phyloP scores from a whole-genome alignment of 2,113 vertebrate genomes.

The Uria aalge region DNA sequence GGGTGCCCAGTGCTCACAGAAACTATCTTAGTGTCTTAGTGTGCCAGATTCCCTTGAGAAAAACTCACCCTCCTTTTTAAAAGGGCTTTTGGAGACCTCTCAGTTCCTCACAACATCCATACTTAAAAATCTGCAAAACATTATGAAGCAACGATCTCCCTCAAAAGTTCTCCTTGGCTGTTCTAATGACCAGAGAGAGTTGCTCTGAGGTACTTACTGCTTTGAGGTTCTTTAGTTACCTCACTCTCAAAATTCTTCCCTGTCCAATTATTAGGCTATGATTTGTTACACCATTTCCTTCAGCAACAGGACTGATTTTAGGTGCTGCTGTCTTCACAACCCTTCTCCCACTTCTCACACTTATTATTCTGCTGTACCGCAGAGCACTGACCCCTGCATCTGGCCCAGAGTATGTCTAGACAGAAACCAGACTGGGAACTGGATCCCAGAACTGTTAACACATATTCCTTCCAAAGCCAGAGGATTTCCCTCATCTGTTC shows the following conservation, averaged over 20 bases:
- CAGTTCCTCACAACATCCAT: not conserved
- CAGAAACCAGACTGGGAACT: not conserved
- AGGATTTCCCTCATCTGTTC: not conserved
- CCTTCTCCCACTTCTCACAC: not conserved
- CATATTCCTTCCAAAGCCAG: not conserved
- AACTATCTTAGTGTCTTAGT: not conserved
- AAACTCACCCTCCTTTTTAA: not conserved
- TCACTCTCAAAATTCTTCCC: not conserved
- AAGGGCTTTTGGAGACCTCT: not conserved
- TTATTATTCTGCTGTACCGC: not conserved
- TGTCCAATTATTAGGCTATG: not conserved
- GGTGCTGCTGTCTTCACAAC: not conserved
- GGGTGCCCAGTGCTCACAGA: not conserved
- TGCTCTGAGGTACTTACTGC: not conserved
- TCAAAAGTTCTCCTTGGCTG: not conserved
- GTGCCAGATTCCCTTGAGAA: not conserved
- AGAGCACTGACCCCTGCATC: not conserved
- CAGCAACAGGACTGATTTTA: not conserved
- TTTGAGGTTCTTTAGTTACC: not conserved
- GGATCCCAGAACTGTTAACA: not conserved
- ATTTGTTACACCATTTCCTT: not conserved
- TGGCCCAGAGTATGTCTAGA: not conserved
- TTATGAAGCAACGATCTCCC: not conserved
- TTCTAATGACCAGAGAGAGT: not conserved
- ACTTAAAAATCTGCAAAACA: not conserved